Conservation (phyloP, 2,113 vertebrate species). For the Ardeotis arabs region DNA sequence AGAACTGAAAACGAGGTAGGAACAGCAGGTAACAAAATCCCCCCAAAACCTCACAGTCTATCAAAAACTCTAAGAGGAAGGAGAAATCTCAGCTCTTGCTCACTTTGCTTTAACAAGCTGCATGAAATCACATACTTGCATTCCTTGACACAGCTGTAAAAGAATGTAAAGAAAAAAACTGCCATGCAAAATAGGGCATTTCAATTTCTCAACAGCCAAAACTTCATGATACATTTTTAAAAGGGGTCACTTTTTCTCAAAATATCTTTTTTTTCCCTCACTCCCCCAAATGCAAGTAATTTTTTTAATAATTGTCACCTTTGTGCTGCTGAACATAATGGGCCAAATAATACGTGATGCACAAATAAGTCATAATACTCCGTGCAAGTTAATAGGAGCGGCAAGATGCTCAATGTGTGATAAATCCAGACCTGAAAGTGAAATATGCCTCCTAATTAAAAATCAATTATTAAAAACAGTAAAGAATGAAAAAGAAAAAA, state of each 20-base stretch:
- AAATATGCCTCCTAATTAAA: constrained; percentile 63
- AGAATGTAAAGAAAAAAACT: neutral
- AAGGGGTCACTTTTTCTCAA: neutral
- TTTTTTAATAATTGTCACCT: neutral
- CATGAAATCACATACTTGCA: neutral
- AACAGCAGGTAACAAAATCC: neutral
- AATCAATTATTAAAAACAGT: constrained; percentile 62
- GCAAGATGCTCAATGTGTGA: neutral
- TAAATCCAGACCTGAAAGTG: constrained; percentile 23
- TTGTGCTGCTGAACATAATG: neutral
- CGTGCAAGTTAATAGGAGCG: neutral
- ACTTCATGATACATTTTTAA: neutral
- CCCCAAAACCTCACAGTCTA: neutral
- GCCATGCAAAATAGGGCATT: neutral
- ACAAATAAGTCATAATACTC: constrained; percentile 11
- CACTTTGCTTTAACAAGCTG: neutral
- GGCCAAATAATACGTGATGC: neutral
- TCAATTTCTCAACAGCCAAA: neutral
- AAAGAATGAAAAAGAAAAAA: constrained; percentile 40
- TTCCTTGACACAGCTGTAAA: neutral
- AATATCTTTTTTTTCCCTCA: neutral
- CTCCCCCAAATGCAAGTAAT: neutral
- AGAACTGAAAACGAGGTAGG: neutral
- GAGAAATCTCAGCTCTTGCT: neutral
- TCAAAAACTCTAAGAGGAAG: neutral